These are phyloP conservation scores for Melitaea cinxia DNA, from an alignment of 1,140 invertebrate species.

Conservation along the genomic window DNA sequence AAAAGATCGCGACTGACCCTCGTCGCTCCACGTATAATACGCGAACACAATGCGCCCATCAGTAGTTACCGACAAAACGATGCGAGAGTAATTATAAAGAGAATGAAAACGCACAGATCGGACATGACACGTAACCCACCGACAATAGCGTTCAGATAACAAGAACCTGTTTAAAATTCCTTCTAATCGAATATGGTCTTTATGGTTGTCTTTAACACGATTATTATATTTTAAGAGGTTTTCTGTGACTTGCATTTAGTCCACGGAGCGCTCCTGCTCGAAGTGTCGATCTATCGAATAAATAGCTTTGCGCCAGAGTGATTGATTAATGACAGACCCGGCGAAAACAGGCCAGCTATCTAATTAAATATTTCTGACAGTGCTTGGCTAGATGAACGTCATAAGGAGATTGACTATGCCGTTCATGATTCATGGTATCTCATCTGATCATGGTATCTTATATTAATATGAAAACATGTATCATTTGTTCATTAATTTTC, in stretches of 20 bases:
- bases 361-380: constrained; percentile 73
- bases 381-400: constrained; percentile 38
- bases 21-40: constrained; percentile 11
- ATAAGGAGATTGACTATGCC: constrained; percentile 50
- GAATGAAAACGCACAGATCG: constrained; percentile 67
- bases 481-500: no score
- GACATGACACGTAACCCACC: constrained; percentile 64
- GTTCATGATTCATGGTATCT: constrained; percentile 45
- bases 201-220: constrained; percentile 82
- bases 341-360: constrained; percentile 76
- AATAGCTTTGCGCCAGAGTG: constrained; percentile 68
- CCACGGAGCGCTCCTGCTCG: constrained; percentile 51
- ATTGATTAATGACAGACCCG: constrained; percentile 80
- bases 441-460: no score
- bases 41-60: constrained; percentile 36
- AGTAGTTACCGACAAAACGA: constrained; percentile 51
- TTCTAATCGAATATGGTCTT: constrained; percentile 80
- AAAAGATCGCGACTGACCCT: constrained; percentile 21
- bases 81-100: constrained; percentile 69
- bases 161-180: constrained; percentile 78
- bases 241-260: constrained; percentile 79
- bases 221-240: constrained; percentile 82
- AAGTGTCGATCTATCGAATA: constrained; percentile 79
- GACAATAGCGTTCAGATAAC: constrained; percentile 75
- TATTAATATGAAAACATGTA: neutral